Evolutionary conservation across 2,113 vertebrate genomes (phyloP).

Genomic region (Anas platyrhynchos): DNA sequence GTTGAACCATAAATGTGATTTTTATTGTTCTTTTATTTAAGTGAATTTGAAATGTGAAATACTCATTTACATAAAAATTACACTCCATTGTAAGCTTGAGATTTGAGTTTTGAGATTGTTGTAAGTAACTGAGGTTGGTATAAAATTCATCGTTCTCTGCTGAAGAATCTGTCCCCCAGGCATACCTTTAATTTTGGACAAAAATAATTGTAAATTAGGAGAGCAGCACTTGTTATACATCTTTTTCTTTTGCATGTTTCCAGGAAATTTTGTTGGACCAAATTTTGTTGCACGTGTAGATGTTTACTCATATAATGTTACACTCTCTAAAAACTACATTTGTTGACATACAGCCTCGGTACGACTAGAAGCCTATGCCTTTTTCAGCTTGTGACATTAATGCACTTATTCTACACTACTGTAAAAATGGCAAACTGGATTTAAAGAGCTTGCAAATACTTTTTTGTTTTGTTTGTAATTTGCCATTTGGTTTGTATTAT

Average conservation of each 20-base stretch:
- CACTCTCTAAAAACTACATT: neutral
- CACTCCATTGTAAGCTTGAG: accelerated
- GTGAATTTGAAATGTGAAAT: neutral
- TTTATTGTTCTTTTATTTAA: neutral
- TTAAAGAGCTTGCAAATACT: neutral
- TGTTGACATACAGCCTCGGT: neutral
- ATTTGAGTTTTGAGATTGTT: too few species aligned
- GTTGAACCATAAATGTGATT: accelerated
- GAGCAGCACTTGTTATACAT: neutral
- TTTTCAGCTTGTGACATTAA: accelerated
- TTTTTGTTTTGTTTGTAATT: neutral
- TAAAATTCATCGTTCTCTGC: neutral
- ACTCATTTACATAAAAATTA: neutral
- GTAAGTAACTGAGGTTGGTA: neutral
- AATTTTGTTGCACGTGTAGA: too few species aligned
- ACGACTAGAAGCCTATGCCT: accelerated
- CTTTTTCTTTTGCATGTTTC: neutral
- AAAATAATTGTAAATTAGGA: neutral
- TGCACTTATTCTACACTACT: neutral
- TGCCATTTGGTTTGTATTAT: slow-evolving; percentile 40
- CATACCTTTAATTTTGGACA: neutral
- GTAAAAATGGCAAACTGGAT: neutral
- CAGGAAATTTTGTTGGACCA: neutral
- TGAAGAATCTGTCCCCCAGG: neutral
- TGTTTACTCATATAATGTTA: neutral